These are phyloP conservation scores for Cetoscarus ocellatus DNA, from an alignment of 2,797 vertebrate species.

Conservation along the genomic window DNA sequence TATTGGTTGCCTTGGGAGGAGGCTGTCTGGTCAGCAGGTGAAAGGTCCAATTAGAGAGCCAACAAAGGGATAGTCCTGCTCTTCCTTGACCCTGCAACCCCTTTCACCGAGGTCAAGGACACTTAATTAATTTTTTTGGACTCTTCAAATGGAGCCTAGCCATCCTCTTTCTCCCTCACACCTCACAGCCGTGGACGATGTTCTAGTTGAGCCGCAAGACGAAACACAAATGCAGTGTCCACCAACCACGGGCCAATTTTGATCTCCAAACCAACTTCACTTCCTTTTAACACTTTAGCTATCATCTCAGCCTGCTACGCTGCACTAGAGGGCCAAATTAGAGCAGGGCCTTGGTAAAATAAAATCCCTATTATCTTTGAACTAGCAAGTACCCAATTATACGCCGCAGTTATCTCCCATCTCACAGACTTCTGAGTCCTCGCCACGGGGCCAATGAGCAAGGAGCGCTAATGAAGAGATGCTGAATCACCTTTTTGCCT, in stretches of 20 bases:
- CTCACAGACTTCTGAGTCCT: slow-evolving; percentile 70
- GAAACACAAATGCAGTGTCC: slow-evolving; percentile 43
- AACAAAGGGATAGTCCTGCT: too few species aligned
- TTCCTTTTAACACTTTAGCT: slow-evolving; percentile 36
- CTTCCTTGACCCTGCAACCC: too few species aligned
- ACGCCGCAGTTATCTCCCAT: slow-evolving; percentile 65
- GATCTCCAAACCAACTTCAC: slow-evolving; percentile 54
- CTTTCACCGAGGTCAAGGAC: too few species aligned
- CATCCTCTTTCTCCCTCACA: too few species aligned
- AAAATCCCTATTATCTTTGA: slow-evolving; percentile 77
- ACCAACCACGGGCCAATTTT: slow-evolving; percentile 21
- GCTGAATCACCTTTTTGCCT: slow-evolving; percentile 72
- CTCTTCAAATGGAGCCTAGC: too few species aligned
- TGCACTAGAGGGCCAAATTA: slow-evolving; percentile 70
- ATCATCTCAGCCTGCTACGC: slow-evolving; percentile 45
- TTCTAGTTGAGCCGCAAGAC: slow-evolving; percentile 26
- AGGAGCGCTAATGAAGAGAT: slow-evolving; percentile 67
- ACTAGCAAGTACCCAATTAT: slow-evolving; percentile 76
- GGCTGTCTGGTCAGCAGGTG: too few species aligned
- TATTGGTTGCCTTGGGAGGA: too few species aligned
- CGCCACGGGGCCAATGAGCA: slow-evolving; percentile 61
- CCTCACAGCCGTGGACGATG: slow-evolving; percentile 31
- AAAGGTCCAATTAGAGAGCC: too few species aligned
- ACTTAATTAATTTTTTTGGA: too few species aligned
- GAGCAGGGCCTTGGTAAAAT: slow-evolving; percentile 63